Conservation (phyloP, 2,888 invertebrate genomes). For the Syrista parreyssii region DNA sequence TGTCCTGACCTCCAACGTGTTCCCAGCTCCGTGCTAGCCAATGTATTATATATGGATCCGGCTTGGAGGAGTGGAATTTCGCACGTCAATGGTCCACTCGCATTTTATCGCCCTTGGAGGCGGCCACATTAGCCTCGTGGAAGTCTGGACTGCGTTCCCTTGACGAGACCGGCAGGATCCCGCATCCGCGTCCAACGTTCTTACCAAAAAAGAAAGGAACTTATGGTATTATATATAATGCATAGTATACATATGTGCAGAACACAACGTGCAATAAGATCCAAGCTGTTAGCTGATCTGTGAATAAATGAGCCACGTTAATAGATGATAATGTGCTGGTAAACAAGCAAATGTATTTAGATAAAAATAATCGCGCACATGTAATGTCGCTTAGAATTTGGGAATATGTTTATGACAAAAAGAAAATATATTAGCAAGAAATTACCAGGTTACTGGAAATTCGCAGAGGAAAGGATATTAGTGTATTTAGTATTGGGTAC, state of each 20-base stretch:
- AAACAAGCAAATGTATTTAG: background rate
- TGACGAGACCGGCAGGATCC: background rate
- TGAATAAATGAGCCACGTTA: background rate
- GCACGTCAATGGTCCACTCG: slow-evolving; percentile 7
- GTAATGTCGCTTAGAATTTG: background rate
- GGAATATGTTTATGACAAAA: background rate
- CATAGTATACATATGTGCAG: background rate
- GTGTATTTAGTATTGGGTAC: background rate
- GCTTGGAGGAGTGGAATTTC: slow-evolving; percentile 1
- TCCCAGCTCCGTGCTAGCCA: background rate
- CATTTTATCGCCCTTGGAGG: slow-evolving; percentile 15
- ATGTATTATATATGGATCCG: background rate
- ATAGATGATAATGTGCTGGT: background rate
- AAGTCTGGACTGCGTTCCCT: background rate
- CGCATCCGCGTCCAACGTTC: background rate
- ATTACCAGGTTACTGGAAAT: background rate
- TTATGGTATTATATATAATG: background rate
- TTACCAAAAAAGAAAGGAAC: background rate
- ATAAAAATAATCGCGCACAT: background rate
- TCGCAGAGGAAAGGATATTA: background rate
- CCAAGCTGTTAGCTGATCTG: background rate
- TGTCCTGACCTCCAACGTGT: background rate
- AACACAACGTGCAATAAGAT: background rate
- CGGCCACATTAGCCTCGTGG: slow-evolving; percentile 1
- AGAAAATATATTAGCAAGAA: background rate